phyloP scores from a whole-genome alignment of 2,113 vertebrate genomes.

The Austrofundulus limnaeus region DNA sequence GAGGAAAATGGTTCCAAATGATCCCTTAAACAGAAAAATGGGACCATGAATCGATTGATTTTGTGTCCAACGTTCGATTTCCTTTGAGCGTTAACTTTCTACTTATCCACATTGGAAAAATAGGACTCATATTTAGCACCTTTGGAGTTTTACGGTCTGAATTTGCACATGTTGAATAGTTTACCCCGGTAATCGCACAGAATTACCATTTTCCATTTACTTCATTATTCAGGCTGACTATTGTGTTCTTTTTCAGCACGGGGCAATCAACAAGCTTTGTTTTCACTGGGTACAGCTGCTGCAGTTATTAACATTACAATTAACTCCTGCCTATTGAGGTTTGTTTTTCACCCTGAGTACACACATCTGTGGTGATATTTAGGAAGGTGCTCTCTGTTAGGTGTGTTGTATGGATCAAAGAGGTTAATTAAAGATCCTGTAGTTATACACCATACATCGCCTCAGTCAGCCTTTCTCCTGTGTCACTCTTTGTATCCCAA shows the following conservation, averaged over 20 bases:
- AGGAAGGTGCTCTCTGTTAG: not conserved
- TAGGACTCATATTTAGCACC: not conserved
- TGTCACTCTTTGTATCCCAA: not conserved
- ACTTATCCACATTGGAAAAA: not conserved
- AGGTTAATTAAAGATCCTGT: not conserved
- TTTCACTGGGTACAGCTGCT: slow-evolving; percentile 3
- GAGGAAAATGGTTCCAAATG: not conserved
- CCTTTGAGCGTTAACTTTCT: not conserved
- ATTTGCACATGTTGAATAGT: slow-evolving; percentile 14
- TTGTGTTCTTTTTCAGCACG: not conserved
- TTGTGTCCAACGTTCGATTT: not conserved
- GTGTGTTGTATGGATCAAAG: slow-evolving; percentile 1
- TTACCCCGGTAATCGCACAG: slow-evolving; percentile 9
- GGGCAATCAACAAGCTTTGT: not conserved
- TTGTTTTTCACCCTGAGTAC: slow-evolving; percentile 4
- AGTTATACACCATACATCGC: not conserved
- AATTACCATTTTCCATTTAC: slow-evolving; percentile 9
- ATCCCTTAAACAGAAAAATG: too few species aligned
- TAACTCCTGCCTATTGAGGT: not conserved
- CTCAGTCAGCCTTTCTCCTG: not conserved
- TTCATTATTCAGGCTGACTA: slow-evolving; percentile 15
- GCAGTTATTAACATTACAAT: slow-evolving; percentile 7
- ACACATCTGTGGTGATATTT: not conserved
- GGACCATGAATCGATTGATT: not conserved
- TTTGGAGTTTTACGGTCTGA: not conserved